Base-by-base conservation (phyloP, 2,888 invertebrate genomes). In the Marasmarcha lunaedactyla region DNA sequence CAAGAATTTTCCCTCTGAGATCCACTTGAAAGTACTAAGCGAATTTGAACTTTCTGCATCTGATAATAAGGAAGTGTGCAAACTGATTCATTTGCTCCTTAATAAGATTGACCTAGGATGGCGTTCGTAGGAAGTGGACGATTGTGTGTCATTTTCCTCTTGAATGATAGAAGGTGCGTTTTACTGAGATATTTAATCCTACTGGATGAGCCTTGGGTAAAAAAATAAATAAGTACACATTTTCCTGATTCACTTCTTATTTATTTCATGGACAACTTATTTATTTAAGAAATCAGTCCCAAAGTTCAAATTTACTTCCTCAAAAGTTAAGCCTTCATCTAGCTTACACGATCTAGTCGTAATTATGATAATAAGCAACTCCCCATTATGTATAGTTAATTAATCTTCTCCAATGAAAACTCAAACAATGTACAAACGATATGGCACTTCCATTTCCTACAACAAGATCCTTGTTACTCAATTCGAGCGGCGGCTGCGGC, bases 51-150 rank as follows among this genome's bases (percentile, higher is more conserved):
- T 11, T 2, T 30, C 30, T 11, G 30, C n/a, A 33, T 45, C 46
- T 42, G 44, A 45, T 39, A 39, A 36, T 30, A 11, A 4, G 30
- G 30, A 30, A n/a, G 6, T 9, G 2, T 20, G 4, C 20, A 20
- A 37, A 36, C 15, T 30, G n/a, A 15, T 36, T 33, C 36, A 30
- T 38, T 40, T 45, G 40, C 48, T 46, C 50, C 49, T 57, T 67
- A 72, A 74, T 66, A 42, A 67, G 70, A 68, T 63, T 71, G 77
- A 77, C 76, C 77, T 73, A 73, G 74, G 71, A 63, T 60, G 60
- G 30, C 3, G n/a, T 30, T 58, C 57, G 55, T 65, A 73, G 78
- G 78, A 77, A 77, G 71, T 72, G 52, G 51, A 48, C 66, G 66
- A 68, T 76, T 76, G 66, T 60, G 43, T 57, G 57, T 69, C 59